A percentile compares a stretch with the other conserved stretches of the same genome.
Evolutionary conservation across 2,888 invertebrate species (phyloP).

Genomic region (Micropterix aruncella): DNA sequence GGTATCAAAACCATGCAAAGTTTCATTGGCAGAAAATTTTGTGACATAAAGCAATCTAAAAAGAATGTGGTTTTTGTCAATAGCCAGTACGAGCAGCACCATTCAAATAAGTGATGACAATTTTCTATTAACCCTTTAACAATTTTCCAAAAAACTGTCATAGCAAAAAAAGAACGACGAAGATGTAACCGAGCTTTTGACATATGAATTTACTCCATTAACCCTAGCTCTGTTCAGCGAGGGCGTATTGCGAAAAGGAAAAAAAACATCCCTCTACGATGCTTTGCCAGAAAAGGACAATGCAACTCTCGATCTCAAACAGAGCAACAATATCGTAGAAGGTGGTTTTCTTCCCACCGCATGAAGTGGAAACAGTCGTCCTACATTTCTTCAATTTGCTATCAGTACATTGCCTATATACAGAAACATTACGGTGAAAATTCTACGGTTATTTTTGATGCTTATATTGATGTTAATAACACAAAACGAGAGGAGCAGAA

Average conservation of each 20-base stretch:
- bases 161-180: slow-evolving; percentile 9
- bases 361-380: slow-evolving; percentile 5
- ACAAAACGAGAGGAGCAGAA: too few species aligned
- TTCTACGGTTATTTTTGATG: too few species aligned
- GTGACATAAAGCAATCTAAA: slow-evolving; percentile 9
- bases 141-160: slow-evolving; percentile 12
- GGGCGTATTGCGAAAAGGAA: slow-evolving; percentile 9
- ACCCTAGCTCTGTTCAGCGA: slow-evolving; percentile 7
- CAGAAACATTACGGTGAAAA: too few species aligned
- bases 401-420: too few species aligned
- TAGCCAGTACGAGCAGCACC: slow-evolving; percentile 8
- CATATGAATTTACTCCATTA: slow-evolving; percentile 11
- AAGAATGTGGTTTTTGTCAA: too few species aligned
- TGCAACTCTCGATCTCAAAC: slow-evolving; percentile 6
- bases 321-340: slow-evolving; percentile 3
- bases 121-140: slow-evolving; percentile 9
- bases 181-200: slow-evolving; percentile 10
- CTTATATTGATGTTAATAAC: too few species aligned
- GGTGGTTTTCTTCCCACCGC: slow-evolving; percentile 2
- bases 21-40: slow-evolving; percentile 8
- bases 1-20: slow-evolving; percentile 11
- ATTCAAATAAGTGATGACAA: slow-evolving; percentile 10
- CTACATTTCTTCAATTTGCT: slow-evolving; percentile 6
- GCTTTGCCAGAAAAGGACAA: slow-evolving; percentile 8
- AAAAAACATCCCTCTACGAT: slow-evolving; percentile 9